Evolutionary conservation across 1,140 invertebrate species (phyloP).

Genomic region (Ceratina australensis): DNA sequence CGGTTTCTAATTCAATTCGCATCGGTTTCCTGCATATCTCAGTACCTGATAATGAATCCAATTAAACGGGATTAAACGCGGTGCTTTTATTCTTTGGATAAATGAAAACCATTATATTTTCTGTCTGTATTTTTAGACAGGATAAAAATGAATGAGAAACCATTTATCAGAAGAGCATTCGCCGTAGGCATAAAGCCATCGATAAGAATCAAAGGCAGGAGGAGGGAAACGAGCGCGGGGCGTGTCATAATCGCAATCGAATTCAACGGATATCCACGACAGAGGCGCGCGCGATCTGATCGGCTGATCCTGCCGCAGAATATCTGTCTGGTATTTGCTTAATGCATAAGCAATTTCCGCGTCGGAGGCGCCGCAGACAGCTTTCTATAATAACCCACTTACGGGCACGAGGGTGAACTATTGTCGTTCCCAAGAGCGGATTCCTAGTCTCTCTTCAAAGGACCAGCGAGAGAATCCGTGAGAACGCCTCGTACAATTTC

Average conservation of each 20-base stretch:
- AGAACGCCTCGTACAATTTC: conserved; percentile 11
- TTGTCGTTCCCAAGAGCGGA: conserved; percentile 49
- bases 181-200: background rate
- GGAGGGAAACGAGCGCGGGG: conserved; percentile 1
- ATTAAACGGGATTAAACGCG: too few relatives aligned
- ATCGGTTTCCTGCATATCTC: too few relatives aligned
- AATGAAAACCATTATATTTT: too few relatives aligned
- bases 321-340: conserved; percentile 74
- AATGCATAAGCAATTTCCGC: conserved; percentile 78
- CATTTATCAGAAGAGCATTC: background rate
- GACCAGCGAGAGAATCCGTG: conserved; percentile 21
- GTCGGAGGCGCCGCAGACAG: conserved; percentile 71
- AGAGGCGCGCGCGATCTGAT: conserved; percentile 44
- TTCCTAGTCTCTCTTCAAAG: conserved; percentile 17
- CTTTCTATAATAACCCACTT: conserved; percentile 77
- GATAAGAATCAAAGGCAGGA: background rate
- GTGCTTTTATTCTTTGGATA: too few relatives aligned
- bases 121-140: background rate
- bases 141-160: background rate
- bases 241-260: conserved; percentile 37
- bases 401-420: conserved; percentile 64
- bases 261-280: conserved; percentile 32
- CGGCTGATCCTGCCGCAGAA: conserved; percentile 34
- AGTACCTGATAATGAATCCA: too few relatives aligned
- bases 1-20: too few relatives aligned